These are phyloP conservation scores for Bathynomus jamesi DNA, from an alignment of 1,140 invertebrate species.

Conservation along the genomic window DNA sequence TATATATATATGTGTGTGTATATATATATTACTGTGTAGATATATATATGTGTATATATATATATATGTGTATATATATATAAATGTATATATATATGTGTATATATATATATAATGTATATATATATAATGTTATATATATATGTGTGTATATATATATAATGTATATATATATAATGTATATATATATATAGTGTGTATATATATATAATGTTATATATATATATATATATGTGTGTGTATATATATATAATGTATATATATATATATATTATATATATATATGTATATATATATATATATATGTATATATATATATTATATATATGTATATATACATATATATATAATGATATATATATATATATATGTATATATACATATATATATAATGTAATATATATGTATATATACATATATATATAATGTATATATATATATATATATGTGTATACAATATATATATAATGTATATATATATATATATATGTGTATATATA, in stretches of 20 bases:
- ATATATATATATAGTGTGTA: constrained; percentile 17
- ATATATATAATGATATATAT: constrained; percentile 6
- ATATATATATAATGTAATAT: constrained; percentile 2
- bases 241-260: constrained; percentile 7
- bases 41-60: background rate
- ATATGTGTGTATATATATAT: too few species aligned
- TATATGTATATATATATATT: background rate
- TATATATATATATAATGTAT: constrained; percentile 23
- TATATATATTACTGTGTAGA: too few species aligned
- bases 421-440: background rate
- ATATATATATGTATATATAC: constrained; percentile 6
- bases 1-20: background rate
- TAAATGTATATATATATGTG: constrained; percentile 23
- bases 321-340: background rate
- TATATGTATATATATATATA: constrained; percentile 1
- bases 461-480: constrained; percentile 13
- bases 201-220: constrained; percentile 25
- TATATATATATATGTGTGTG: constrained; percentile 13
- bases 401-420: background rate
- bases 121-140: too few species aligned
- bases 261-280: too few species aligned
- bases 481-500: constrained; percentile 5
- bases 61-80: background rate
- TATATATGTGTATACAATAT: constrained; percentile 7
- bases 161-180: too few species aligned